Conservation (phyloP, 2,797 vertebrate species). For the Paramormyrops hopkinsi region DNA sequence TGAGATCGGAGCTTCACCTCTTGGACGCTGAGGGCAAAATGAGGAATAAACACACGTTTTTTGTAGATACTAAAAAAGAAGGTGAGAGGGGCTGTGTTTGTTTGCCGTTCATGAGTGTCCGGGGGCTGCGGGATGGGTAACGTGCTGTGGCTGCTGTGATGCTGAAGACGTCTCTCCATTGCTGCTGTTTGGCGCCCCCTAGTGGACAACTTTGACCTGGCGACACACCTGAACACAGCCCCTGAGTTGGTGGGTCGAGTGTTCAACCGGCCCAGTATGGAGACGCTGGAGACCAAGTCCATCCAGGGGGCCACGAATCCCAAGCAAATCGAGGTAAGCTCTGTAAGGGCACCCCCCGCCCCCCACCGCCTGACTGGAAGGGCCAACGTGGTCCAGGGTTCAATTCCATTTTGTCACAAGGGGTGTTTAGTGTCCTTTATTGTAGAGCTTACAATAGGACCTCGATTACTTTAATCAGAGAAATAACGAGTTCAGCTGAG, state of each 20-base stretch:
- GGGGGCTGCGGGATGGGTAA: background rate
- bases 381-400: background rate
- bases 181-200: background rate
- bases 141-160: background rate
- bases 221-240: conserved; percentile 70
- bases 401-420: background rate
- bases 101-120: background rate
- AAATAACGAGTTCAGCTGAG: background rate
- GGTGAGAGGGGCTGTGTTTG: conserved; percentile 52
- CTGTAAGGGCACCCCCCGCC: background rate
- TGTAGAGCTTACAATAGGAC: background rate
- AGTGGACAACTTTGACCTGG: conserved; percentile 81
- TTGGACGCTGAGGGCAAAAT: conserved; percentile 74
- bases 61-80: conserved; percentile 77
- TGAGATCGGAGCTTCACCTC: conserved; percentile 92
- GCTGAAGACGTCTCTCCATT: background rate
- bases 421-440: background rate
- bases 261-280: conserved; percentile 85
- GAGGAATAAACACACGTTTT: conserved; percentile 78
- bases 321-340: conserved; percentile 58
- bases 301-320: conserved; percentile 65
- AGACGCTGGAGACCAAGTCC: conserved; percentile 68
- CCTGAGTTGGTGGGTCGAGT: conserved; percentile 77
- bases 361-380: background rate
- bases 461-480: background rate